Conservation (phyloP, 2,113 vertebrate genomes). For the Ceuthmochares aereus region DNA sequence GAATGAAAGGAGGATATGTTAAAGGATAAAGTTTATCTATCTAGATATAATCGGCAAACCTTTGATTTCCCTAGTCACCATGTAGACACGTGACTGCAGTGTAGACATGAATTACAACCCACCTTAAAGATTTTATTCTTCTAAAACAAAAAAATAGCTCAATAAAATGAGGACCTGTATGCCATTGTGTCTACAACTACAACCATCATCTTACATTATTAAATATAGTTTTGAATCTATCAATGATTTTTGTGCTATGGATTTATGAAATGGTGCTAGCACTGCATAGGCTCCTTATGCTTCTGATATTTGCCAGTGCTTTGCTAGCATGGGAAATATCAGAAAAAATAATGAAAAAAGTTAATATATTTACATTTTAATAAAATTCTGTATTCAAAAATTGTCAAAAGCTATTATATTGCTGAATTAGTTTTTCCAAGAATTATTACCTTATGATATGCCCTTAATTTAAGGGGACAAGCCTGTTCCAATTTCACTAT, state of each 20-base stretch:
- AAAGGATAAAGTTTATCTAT: conserved; percentile 56
- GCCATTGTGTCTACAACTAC: background rate
- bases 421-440: background rate
- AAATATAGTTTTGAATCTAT: background rate
- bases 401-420: background rate
- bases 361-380: background rate
- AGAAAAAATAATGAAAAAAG: background rate
- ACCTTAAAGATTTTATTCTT: background rate
- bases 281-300: background rate
- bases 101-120: conserved; percentile 35
- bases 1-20: conserved; percentile 62
- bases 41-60: conserved; percentile 32
- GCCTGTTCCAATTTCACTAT: background rate
- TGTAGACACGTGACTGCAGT: conserved; percentile 16
- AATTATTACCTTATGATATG: background rate
- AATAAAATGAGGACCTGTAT: background rate
- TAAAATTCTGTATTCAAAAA: background rate
- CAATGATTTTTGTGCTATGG: background rate
- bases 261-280: background rate
- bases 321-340: background rate
- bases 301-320: background rate
- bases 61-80: conserved; percentile 45
- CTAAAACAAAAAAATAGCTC: background rate
- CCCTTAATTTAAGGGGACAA: background rate
- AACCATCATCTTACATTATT: background rate